Evolutionary conservation across 2,888 invertebrate species (phyloP).

Genomic region (Drosophila parthenogenetica): DNA sequence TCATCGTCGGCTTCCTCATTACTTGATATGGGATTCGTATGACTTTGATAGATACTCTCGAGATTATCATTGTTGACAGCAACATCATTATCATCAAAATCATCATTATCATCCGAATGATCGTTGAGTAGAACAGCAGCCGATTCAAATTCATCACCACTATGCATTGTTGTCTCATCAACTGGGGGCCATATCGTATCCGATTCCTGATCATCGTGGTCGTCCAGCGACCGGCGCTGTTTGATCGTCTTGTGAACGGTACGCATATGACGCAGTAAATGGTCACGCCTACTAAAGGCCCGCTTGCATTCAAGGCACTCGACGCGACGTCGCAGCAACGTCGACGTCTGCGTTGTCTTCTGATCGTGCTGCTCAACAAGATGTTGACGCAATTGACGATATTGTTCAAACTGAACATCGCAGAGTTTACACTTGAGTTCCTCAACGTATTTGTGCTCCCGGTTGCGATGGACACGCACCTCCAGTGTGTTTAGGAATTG

Average conservation of each 20-base stretch:
- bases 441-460: conserved; percentile 57
- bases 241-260: conserved; percentile 81
- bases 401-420: conserved; percentile 84
- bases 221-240: conserved; percentile 17
- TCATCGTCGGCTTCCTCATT: conserved; percentile 72
- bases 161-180: conserved; percentile 53
- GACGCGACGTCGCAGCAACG: conserved; percentile 47
- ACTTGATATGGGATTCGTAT: conserved; percentile 81
- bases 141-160: conserved; percentile 63
- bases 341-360: conserved; percentile 9
- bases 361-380: conserved; percentile 69
- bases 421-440: conserved; percentile 84
- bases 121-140: conserved; percentile 58
- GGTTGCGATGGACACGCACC: conserved; percentile 74
- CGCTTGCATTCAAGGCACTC: conserved; percentile 85
- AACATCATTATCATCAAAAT: not conserved
- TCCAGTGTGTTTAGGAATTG: conserved; percentile 74
- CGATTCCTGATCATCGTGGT: conserved; percentile 3
- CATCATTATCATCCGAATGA: conserved; percentile 38
- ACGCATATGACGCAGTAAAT: conserved; percentile 85
- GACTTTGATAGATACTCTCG: conserved; percentile 56
- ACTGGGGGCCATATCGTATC: conserved; percentile 27
- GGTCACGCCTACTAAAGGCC: conserved; percentile 85
- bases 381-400: conserved; percentile 85
- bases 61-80: conserved; percentile 30